phyloP scores from a whole-genome alignment of 2,113 vertebrate species.

The Odobenus rosmarus region DNA sequence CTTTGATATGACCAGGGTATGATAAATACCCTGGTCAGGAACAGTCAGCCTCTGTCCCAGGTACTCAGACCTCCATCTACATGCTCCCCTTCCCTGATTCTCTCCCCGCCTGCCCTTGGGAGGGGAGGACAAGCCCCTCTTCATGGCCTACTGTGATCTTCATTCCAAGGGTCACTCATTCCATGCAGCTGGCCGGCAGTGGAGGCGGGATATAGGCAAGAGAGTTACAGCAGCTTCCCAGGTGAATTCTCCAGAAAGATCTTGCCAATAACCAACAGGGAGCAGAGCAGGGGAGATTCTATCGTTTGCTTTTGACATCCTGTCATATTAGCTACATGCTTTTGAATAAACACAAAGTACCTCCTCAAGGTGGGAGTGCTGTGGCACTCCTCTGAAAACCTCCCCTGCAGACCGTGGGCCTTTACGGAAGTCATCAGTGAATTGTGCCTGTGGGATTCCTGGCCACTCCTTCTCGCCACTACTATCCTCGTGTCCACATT shows the following conservation, averaged over 20 bases:
- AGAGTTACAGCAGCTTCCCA: background rate
- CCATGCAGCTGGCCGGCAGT: background rate
- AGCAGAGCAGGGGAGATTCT: background rate
- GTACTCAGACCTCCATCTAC: background rate
- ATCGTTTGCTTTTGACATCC: background rate
- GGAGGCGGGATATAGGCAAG: background rate
- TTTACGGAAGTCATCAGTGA: background rate
- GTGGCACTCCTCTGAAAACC: background rate
- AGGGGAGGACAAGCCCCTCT: background rate
- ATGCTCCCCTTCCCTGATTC: background rate
- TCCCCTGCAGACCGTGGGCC: background rate
- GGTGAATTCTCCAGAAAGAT: background rate
- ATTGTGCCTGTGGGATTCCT: background rate
- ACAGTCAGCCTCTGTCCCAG: background rate
- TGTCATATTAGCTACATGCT: background rate
- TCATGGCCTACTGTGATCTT: background rate
- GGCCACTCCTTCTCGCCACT: background rate
- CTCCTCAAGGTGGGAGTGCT: background rate
- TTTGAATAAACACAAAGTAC: conserved; percentile 12
- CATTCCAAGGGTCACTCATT: background rate
- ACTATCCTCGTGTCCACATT: background rate
- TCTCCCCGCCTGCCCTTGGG: background rate
- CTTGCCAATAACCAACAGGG: background rate
- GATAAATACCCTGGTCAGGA: background rate
- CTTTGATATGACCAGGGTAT: too few species aligned